phyloP scores from a whole-genome alignment of 1,140 invertebrate species.

The Andrena cerasifolii region DNA sequence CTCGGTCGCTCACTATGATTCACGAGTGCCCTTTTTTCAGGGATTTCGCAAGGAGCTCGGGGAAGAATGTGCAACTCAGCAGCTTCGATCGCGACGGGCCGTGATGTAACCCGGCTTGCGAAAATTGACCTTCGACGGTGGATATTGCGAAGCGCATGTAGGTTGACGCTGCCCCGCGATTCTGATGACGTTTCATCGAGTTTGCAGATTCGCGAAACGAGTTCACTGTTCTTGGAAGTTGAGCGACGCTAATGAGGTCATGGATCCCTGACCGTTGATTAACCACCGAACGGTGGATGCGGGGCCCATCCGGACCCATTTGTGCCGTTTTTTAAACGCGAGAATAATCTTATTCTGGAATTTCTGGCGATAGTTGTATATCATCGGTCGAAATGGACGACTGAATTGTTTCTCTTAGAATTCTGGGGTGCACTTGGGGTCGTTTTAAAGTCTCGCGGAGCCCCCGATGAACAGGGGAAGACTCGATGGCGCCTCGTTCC shows the following conservation, averaged over 20 bases:
- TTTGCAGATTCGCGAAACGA: constrained; percentile 37
- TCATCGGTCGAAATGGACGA: no score
- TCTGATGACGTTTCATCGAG: constrained; percentile 9
- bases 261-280: neutral
- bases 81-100: neutral
- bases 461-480: no score
- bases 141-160: neutral
- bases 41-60: neutral
- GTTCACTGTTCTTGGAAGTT: constrained; percentile 3
- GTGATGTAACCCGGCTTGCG: constrained; percentile 26
- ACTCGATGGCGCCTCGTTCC: neutral
- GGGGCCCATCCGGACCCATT: no score
- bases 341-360: no score
- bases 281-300: no score
- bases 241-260: constrained; percentile 4
- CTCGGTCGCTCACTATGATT: no score
- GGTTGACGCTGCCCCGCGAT: neutral
- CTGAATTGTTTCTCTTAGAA: no score
- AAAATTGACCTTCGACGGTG: constrained; percentile 30
- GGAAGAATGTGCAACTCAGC: neutral
- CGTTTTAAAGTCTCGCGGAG: no score
- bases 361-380: no score
- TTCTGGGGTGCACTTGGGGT: no score
- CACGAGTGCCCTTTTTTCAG: no score
- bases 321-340: no score